These are phyloP conservation scores for Pangasius djambal DNA, from an alignment of 2,797 vertebrate species.

Conservation along the genomic window DNA sequence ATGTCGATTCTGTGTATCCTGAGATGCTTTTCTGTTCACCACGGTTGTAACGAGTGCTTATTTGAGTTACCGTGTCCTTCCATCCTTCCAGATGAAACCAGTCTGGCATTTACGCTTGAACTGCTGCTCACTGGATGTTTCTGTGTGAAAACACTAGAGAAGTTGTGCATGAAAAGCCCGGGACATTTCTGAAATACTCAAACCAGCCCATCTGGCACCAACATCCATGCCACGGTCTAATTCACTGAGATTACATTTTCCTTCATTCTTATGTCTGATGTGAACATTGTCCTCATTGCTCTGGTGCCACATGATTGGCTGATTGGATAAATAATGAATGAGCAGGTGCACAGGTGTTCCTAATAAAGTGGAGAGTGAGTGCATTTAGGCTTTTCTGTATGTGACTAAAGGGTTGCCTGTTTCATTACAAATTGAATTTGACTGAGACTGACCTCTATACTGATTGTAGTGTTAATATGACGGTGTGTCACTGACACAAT, in stretches of 20 bases:
- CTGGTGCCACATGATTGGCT: background rate
- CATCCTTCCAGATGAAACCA: background rate
- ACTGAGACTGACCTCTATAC: background rate
- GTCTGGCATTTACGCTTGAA: background rate
- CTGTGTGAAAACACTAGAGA: too few relatives aligned
- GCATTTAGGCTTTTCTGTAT: background rate
- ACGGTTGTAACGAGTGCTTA: background rate
- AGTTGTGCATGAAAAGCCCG: background rate
- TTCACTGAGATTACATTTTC: background rate
- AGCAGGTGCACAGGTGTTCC: background rate
- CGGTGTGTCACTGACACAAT: background rate
- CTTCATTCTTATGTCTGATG: background rate
- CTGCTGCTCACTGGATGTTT: background rate
- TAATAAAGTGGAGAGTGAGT: background rate
- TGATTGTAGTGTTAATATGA: background rate
- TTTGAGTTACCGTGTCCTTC: background rate
- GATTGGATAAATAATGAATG: background rate
- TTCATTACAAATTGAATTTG: constrained; percentile 15
- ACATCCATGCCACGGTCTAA: background rate
- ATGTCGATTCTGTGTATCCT: background rate
- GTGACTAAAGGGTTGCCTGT: background rate
- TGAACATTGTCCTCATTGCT: background rate
- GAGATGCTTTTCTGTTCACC: background rate
- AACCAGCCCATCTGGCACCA: background rate
- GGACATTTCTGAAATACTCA: background rate